Percentiles rank a stretch among this genome's conserved stretches.
These are phyloP conservation scores for Aphidius colemani DNA, from an alignment of 2,888 invertebrate genomes.

Conservation along the genomic window DNA sequence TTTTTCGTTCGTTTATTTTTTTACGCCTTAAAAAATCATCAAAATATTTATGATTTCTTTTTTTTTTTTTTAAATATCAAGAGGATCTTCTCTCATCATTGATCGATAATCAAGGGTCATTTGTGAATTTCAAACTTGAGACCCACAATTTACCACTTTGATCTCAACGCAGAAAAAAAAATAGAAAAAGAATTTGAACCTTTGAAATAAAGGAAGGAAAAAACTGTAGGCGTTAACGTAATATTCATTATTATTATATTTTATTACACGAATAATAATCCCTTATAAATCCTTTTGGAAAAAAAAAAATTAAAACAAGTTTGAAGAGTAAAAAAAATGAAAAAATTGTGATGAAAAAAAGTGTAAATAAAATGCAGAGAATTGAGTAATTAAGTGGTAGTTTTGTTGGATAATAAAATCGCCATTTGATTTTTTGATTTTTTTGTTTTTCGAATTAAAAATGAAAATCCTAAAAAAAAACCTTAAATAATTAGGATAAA, in stretches of 20 bases:
- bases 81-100: not conserved
- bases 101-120: constrained; percentile 28
- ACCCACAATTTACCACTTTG: constrained; percentile 29
- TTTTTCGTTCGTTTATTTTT: not conserved
- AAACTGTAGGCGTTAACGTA: constrained; percentile 23
- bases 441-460: no score
- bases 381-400: no score
- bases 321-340: not conserved
- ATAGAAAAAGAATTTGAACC: constrained; percentile 15
- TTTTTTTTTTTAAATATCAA: no score
- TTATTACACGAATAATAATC: not conserved
- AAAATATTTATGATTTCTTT: no score
- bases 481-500: no score
- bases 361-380: constrained; percentile 1
- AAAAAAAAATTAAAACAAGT: not conserved
- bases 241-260: not conserved
- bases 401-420: no score
- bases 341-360: constrained; percentile 5
- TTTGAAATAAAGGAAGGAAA: not conserved
- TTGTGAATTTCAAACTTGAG: constrained; percentile 18
- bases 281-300: not conserved
- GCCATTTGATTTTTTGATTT: no score
- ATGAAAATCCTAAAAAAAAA: no score
- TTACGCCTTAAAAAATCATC: constrained; percentile 19
- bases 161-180: constrained; percentile 20